A percentile compares a stretch with the other conserved stretches of the same genome.
Evolutionary conservation across 35 echinoderm and acorn worm species (phyloP).

Genomic region (Lytechinus pictus): DNA sequence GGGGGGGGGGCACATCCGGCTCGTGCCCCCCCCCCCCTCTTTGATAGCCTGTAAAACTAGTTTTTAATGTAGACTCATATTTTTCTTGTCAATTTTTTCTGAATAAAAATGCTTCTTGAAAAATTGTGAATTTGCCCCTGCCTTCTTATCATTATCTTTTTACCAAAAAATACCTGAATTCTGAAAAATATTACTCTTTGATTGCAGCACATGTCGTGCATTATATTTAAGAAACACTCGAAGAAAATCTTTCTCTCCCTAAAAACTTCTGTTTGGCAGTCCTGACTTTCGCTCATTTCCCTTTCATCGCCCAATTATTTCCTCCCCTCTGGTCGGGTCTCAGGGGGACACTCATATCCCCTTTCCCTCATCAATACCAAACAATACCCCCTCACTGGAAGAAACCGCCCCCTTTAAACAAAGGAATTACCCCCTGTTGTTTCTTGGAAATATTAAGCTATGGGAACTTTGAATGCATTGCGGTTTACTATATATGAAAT

Average conservation of each 20-base stretch:
- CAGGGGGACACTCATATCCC: not conserved
- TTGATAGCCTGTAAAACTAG: too few species aligned
- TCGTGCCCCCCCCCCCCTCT: too few species aligned
- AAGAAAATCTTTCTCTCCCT: not conserved
- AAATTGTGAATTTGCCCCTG: not conserved
- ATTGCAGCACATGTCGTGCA: too few species aligned
- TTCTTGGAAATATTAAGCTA: not conserved
- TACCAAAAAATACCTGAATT: too few species aligned
- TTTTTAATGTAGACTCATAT: too few species aligned
- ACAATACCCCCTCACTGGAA: not conserved
- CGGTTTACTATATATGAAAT: not conserved
- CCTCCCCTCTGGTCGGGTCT: not conserved
- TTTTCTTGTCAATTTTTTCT: not conserved
- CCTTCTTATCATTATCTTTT: not conserved
- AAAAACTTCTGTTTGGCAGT: not conserved
- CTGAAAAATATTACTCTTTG: too few species aligned
- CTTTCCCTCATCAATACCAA: not conserved
- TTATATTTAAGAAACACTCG: not conserved
- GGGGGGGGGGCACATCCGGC: too few species aligned
- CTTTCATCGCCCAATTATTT: slow-evolving; percentile 2
- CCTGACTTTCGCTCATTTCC: not conserved
- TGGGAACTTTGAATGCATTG: not conserved
- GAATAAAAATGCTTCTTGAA: too few species aligned
- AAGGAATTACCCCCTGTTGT: not conserved
- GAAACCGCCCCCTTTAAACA: not conserved